Evolutionary conservation across 2,888 invertebrate species (phyloP).

Genomic region (Syrista parreyssii): DNA sequence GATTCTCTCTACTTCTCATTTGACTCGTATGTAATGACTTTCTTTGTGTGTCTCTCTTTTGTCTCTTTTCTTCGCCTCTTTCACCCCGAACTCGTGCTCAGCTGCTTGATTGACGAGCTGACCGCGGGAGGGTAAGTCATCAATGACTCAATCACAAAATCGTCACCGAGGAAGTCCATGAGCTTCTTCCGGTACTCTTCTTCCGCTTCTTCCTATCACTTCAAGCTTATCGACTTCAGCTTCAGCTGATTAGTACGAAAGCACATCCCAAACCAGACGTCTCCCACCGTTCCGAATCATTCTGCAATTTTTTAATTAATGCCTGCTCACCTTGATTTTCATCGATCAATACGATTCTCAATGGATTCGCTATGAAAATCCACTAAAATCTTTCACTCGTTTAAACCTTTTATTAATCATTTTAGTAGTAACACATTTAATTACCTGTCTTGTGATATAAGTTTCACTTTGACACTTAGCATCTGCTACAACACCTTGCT

Average conservation of each 20-base stretch:
- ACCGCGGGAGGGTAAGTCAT: constrained; percentile 83
- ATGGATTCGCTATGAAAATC: neutral
- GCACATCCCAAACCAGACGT: neutral
- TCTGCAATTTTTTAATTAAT: neutral
- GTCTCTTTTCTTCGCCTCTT: constrained; percentile 62
- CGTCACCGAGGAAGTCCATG: neutral
- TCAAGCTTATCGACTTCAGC: neutral
- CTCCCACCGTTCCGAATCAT: neutral
- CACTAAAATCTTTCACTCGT: neutral
- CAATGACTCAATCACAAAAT: constrained; percentile 35
- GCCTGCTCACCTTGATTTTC: neutral
- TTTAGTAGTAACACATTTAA: neutral
- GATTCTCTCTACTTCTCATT: constrained; percentile 59
- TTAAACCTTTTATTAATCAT: neutral
- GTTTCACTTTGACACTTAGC: neutral
- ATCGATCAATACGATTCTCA: neutral
- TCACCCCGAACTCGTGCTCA: constrained; percentile 67
- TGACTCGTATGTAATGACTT: constrained; percentile 60
- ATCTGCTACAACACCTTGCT: neutral
- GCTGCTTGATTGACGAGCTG: constrained; percentile 90
- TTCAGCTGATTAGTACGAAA: neutral
- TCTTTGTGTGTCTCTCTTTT: constrained; percentile 65
- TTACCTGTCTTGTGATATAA: neutral
- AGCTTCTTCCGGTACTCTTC: neutral
- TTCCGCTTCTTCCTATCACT: neutral